Base-by-base conservation (phyloP, 2,888 invertebrate species). In the Eurytoma californica region DNA sequence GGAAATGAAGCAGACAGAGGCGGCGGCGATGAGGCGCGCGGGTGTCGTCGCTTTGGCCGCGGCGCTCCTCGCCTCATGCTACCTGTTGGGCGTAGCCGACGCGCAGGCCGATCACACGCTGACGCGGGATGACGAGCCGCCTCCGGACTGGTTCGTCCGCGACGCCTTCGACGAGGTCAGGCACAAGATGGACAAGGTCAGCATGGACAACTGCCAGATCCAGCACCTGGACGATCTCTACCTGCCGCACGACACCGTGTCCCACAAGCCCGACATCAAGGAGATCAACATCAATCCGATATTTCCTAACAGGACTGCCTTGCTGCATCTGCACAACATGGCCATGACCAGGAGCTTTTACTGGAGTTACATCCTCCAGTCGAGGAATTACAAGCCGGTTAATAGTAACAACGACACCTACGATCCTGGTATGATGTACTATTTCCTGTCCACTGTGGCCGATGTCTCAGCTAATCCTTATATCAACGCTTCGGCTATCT, bases 381-480 rank as follows among this genome's bases (percentile, higher is more conserved):
- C 97, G 39, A 92, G 97, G 82, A 97, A 97, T 85, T 97, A 97
- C 84, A 92, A 97, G 47, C 97, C 97, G 0, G 96, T 96, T 0
- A 39, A 39, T 39, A 39, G 39, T 39, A 96, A 96, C 28, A 97
- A 97, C 88, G 97, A 97, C 86, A 96, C 97, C 0, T 97, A 97
- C 85, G 98, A 98, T 91, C 98, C 98, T 0, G 98, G 98, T 73
- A 97, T 99, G 95, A 97, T 98, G 97, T 98, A 98, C 88, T 97
- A 97, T 87, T 97, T 98, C 88, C 91, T 98, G 61, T 98, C 98
- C 0, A 95, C 97, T 0, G 96, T 98, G 0, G 98, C 99, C 0
- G 98, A 99, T 90, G 96, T 99, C 0, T 96, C 98, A 0, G 94
- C 98, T 0, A 98, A 97, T 91, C 95, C 96, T 0, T 95, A 95